A percentile compares a stretch with the other conserved stretches of the same genome.
Evolutionary conservation across 2,113 vertebrate species (phyloP).

Genomic region (Riparia riparia): DNA sequence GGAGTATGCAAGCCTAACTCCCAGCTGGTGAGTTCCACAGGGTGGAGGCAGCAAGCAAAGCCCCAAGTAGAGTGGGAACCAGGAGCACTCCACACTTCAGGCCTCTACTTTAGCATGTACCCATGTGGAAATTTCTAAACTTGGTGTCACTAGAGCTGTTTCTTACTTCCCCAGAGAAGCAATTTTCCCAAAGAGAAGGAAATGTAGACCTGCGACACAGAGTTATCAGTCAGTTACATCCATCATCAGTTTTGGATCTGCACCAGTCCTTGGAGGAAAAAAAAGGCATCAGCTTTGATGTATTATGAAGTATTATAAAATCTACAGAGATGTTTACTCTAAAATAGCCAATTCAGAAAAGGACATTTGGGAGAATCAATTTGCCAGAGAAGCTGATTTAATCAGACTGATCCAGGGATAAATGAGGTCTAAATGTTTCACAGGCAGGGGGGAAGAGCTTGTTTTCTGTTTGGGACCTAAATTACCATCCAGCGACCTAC

Average conservation of each 20-base stretch:
- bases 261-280: neutral
- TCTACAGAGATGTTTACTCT: neutral
- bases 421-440: conserved; percentile 13
- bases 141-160: neutral
- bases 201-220: neutral
- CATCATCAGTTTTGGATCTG: neutral
- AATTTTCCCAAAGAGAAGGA: neutral
- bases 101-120: neutral
- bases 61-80: neutral
- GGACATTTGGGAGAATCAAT: neutral
- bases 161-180: neutral
- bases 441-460: neutral
- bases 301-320: neutral
- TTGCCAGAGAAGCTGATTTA: conserved; percentile 4
- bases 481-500: neutral
- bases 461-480: neutral
- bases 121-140: neutral
- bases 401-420: neutral
- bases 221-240: neutral
- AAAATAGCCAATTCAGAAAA: neutral
- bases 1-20: neutral
- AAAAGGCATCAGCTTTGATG: neutral
- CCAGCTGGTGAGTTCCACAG: neutral
- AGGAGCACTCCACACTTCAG: neutral
- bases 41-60: neutral